Evolutionary conservation across 2,113 vertebrate genomes (phyloP).

Genomic region (Myotis davidii): DNA sequence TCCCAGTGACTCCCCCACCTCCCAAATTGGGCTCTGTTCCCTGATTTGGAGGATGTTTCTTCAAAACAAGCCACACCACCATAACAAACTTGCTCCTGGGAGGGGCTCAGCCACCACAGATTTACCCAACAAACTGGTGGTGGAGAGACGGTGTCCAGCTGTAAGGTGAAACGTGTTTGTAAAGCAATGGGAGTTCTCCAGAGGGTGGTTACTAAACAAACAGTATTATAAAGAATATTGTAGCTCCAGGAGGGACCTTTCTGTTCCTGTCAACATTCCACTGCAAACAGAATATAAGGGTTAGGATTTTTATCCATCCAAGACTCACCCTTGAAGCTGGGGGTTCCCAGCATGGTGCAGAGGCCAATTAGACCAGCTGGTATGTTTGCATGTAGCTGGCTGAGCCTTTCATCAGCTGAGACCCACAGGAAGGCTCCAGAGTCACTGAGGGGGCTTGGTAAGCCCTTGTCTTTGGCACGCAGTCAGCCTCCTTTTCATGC

Average conservation of each 20-base stretch:
- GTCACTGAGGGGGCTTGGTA: constrained; percentile 4
- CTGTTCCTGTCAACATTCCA: constrained; percentile 71
- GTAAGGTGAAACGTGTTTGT: constrained; percentile 68
- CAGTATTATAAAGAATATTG: constrained; percentile 60
- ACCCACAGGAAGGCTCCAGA: constrained; percentile 11
- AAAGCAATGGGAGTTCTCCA: constrained; percentile 68
- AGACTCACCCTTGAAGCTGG: constrained; percentile 53
- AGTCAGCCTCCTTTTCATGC: constrained; percentile 19
- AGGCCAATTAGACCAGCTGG: constrained; percentile 48
- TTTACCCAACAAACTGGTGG: constrained; percentile 51
- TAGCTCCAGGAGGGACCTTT: constrained; percentile 62
- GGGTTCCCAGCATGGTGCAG: constrained; percentile 58
- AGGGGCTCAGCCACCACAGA: constrained; percentile 34
- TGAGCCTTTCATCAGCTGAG: constrained; percentile 63
- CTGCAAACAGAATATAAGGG: constrained; percentile 63
- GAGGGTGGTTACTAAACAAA: constrained; percentile 77
- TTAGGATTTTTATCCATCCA: constrained; percentile 54
- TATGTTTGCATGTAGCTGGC: constrained; percentile 54
- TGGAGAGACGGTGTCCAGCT: constrained; percentile 56
- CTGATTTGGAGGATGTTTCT: constrained; percentile 39
- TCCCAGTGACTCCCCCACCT: not conserved
- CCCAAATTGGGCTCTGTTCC: not conserved
- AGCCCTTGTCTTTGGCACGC: constrained; percentile 38
- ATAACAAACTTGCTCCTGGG: constrained; percentile 25
- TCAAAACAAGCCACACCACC: constrained; percentile 35